A percentile compares a stretch with the other conserved stretches of the same genome.
Evolutionary conservation across 2,113 vertebrate genomes (phyloP).

Genomic region (Anhinga anhinga): DNA sequence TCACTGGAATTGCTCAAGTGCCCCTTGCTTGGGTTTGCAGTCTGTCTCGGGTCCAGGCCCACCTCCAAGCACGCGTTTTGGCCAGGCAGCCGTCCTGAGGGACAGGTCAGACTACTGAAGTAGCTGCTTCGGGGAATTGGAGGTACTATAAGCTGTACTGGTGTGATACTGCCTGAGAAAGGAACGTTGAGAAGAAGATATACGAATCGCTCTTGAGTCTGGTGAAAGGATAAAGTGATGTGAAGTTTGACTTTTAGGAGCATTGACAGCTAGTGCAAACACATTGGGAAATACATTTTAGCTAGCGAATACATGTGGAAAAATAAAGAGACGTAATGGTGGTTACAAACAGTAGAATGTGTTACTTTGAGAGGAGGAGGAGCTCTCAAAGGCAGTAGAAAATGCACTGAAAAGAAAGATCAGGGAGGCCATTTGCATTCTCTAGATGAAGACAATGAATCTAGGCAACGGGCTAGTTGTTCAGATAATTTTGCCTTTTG

Average conservation of each 20-base stretch:
- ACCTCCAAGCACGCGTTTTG: neutral
- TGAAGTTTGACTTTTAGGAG: neutral
- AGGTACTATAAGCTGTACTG: neutral
- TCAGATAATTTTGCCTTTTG: neutral
- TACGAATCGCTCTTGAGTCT: neutral
- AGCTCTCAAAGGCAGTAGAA: neutral
- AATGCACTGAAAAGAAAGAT: neutral
- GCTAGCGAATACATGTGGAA: neutral
- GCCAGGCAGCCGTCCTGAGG: neutral
- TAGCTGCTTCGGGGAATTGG: neutral
- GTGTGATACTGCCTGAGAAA: neutral
- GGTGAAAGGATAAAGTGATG: neutral
- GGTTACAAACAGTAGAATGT: neutral
- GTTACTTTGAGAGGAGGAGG: neutral
- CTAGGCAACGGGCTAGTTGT: neutral
- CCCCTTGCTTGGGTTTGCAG: neutral
- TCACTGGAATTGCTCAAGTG: neutral
- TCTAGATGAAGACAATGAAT: neutral
- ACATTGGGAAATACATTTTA: neutral
- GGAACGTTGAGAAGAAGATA: neutral
- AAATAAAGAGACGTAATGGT: neutral
- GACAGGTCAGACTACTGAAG: neutral
- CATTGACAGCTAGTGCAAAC: neutral
- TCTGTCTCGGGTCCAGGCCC: fast-evolving
- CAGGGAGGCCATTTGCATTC: neutral